Conservation (phyloP, 2,797 vertebrate species). For the Falco novaeseelandiae region DNA sequence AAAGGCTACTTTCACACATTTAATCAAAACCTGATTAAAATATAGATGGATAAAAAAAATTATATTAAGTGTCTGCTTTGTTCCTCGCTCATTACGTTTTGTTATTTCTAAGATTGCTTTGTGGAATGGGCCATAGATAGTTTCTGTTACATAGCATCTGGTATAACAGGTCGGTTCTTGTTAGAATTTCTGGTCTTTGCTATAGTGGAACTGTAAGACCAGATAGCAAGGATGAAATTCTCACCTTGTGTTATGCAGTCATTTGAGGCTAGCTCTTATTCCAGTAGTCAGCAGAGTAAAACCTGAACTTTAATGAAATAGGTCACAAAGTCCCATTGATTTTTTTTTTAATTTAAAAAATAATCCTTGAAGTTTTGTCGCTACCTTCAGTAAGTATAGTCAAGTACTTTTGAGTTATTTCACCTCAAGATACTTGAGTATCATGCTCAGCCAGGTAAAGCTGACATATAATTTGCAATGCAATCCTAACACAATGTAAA, state of each 20-base stretch:
- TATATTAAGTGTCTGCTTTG: neutral
- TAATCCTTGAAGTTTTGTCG: neutral
- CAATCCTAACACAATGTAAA: neutral
- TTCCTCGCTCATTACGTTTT: neutral
- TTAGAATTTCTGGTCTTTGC: neutral
- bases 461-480: neutral
- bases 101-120: neutral
- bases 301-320: neutral
- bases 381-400: neutral
- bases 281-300: neutral
- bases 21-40: constrained; percentile 36
- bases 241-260: neutral
- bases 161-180: neutral
- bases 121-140: neutral
- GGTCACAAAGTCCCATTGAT: neutral
- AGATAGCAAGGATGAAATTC: neutral
- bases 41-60: neutral
- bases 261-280: neutral
- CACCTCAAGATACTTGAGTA: neutral
- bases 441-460: neutral
- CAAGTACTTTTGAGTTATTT: neutral
- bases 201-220: neutral
- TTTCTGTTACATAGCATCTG: neutral
- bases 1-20: constrained; percentile 4
- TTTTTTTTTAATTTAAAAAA: neutral